Percentiles rank a stretch among this genome's conserved stretches.
These are phyloP conservation scores for Meleagris gallopavo DNA, from an alignment of 2,113 vertebrate species.

Conservation along the genomic window DNA sequence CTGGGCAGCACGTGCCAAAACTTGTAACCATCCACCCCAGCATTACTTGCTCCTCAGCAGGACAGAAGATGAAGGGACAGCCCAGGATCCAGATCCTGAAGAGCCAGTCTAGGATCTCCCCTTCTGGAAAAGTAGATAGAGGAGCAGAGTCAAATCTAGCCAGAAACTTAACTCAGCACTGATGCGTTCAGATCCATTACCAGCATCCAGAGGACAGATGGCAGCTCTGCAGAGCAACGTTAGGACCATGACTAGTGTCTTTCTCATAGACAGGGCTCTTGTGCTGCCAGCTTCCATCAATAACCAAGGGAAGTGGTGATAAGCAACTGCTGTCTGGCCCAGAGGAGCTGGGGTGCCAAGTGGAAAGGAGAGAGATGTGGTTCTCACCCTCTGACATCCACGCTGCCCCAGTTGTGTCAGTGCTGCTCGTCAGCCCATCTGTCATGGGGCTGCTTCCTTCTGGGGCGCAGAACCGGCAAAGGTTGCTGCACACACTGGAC, in stretches of 20 bases:
- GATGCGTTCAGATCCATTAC: neutral
- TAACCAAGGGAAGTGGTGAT: neutral
- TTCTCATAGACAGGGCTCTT: neutral
- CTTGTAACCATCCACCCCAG: neutral
- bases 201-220: neutral
- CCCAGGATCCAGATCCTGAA: neutral
- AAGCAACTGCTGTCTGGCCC: neutral
- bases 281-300: neutral
- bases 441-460: conserved; percentile 69
- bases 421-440: conserved; percentile 60
- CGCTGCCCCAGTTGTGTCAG: conserved; percentile 60
- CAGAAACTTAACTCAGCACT: neutral
- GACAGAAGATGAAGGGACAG: neutral
- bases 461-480: conserved; percentile 39
- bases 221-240: neutral
- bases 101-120: neutral
- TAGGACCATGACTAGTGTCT: neutral
- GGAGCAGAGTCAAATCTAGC: neutral
- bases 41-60: neutral
- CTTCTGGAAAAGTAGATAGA: neutral
- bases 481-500: conserved; percentile 55
- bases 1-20: too few species aligned
- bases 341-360: neutral
- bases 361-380: neutral
- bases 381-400: conserved; percentile 26